Conservation (phyloP, 2,888 invertebrate genomes). For the Seira musarum region DNA sequence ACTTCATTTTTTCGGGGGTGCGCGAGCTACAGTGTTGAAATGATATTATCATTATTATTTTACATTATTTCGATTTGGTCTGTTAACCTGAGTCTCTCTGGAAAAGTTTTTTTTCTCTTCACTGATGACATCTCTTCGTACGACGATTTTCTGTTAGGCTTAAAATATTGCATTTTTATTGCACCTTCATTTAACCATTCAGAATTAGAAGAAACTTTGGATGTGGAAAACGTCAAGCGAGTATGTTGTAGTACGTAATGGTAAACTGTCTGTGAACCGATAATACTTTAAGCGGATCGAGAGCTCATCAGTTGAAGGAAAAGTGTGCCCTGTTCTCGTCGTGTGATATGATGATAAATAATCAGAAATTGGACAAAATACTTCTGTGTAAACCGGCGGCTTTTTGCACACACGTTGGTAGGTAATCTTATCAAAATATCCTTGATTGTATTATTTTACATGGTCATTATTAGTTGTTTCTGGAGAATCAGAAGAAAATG, state of each 20-base stretch:
- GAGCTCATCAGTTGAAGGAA: no score
- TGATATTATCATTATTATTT: conserved; percentile 50
- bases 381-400: conserved; percentile 19
- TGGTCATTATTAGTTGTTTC: conserved; percentile 19
- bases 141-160: conserved; percentile 25
- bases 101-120: conserved; percentile 9
- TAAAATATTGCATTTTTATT: no score
- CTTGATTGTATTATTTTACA: background rate
- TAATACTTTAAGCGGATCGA: no score
- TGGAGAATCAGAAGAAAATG: conserved; percentile 13
- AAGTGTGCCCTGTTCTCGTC: no score
- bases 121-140: conserved; percentile 51
- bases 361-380: conserved; percentile 27
- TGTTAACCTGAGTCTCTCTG: conserved; percentile 49
- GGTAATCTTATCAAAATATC: conserved; percentile 24
- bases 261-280: no score
- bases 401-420: no score
- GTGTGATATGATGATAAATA: no score
- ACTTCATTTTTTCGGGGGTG: background rate
- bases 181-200: no score
- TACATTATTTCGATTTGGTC: conserved; percentile 56
- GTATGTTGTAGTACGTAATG: no score
- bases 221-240: no score
- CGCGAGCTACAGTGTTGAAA: conserved; percentile 35
- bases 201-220: no score